Base-by-base conservation (phyloP, 2,888 invertebrate genomes). In the Hanleya hanleyi region DNA sequence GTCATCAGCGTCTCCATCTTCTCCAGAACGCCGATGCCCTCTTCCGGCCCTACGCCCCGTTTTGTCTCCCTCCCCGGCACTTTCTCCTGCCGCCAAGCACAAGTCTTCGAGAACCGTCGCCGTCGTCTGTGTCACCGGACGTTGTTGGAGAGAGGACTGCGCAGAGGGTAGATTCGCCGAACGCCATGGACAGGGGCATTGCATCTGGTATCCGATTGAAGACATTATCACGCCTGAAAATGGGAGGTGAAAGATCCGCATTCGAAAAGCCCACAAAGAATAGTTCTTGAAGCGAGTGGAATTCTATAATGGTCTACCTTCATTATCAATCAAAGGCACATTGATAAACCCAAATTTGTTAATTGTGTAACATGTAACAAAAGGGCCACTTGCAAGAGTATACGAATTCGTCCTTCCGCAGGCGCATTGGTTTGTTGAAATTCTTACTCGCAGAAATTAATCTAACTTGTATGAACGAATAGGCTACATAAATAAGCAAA, bases 1-100 rank as follows among this genome's bases (percentile, higher is more conserved):
- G 86, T 1, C 84, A 82, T 62, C 85, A 87, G 69, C 78, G 86
- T 18, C 71, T 87, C 51, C 80, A 78, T n/a, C 77, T 85, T 36
- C 74, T 87, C 1, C 84, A 87, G 65, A 78, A 37, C 26, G 64
- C 64, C 4, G 64, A 64, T 22, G 38, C 35, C 2, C 29, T 64
- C 35, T 37, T 64, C 22, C 64, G 64, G 26, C 37, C 38, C 3
- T 37, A 35, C 35, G 37, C 64, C 15, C 57, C 5, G 29, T 57
- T 57, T 29, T 57, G 57, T 57, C 29, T 57, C 26, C 57, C 57
- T 4, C 57, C 57, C 2, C 57, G 57, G 22, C 22, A 57, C 38
- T 35, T 35, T 32, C 18, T 37, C 15, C 36, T 64, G 15, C 64
- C 64, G 1, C 35, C 35, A 26, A 22, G 22, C 5, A 37, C 18